Base-by-base conservation (phyloP, 2,888 invertebrate genomes). In the Parascotia fuliginaria region DNA sequence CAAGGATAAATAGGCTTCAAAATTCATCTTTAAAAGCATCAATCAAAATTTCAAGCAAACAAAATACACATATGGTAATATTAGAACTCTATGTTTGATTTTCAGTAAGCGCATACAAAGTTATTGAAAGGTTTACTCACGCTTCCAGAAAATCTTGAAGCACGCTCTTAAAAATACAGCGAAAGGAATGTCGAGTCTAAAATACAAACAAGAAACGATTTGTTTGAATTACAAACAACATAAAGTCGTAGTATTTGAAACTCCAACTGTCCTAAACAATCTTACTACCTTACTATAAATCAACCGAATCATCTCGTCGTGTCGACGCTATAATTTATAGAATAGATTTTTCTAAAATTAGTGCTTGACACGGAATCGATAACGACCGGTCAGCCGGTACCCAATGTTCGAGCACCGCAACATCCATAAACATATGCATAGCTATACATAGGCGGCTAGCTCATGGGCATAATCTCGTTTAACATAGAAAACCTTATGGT, bases 301-400 rank as follows among this genome's bases (percentile, higher is more conserved):
- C 42, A 49, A 58, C 59, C 46, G 56, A 56, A 54, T 54, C 66
- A 58, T 66, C 65, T 43, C 66, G 63, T 55, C 63, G 55, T 63
- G 65, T 60, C 64, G 61, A 70, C 46, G 60, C 65, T 55, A 67
- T 75, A 70, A 76, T 73, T 75, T 74, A 74, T 69, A 67, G 50
- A 61, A 73, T 68, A 70, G 76, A 73, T 78, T 82, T 77, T 80
- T 83, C 83, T 85, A 83, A 83, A 83, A 81, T 83, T 82, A 85
- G 83, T 82, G 73, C 74, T 73, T 75, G 82, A 78, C 80, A 81
- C 66, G 72, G 73, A 81, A 85, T 83, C 84, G 77, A 85, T 85
- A 82, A 77, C 73, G 81, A 79, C 71, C 79, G 76, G 70, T 48
- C 71, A 57, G 62, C 55, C 63, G 75, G 53, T 11, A 11, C 11